Evolutionary conservation across 2,797 vertebrate genomes (phyloP), one percentile per base, ranked within the genome.

Genomic region (Diplodus sargus): DNA sequence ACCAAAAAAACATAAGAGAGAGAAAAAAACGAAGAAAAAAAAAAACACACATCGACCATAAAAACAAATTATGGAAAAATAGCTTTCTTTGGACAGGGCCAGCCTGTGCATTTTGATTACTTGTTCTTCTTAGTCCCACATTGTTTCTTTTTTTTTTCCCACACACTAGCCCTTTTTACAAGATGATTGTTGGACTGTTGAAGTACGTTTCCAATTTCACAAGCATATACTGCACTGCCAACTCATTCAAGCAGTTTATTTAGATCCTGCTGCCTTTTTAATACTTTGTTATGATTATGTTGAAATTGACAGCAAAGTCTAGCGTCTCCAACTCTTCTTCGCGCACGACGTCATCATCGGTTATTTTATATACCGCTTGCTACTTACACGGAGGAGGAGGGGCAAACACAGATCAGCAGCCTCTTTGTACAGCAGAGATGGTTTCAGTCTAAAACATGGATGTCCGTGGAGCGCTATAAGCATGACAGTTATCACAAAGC

Each of bases 11-110:
- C 34, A 39, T 9, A 39, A 39, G 34, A 39, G 34, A 39, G 34
- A 39, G 47, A 45, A 25, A 34, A 6, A 58, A 52, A 30, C 64
- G 78, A 58, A 77, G 61, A 75, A 54, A 42, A 42, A 43, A 59
- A 43, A 53, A 74, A 89, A 83, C 57, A 83, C 59, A 74, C 71
- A 83, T 79, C 23, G 81, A 87, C 57, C 64, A 69, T 51, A 79
- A 49, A 73, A 82, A 83, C 70, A 52, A 83, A 85, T 17, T 79
- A 93, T 92, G 91, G 86, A 95, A 93, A 94, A 93, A 95, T 94
- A 93, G 82, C 92, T 90, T 93, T 93, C 88, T 91, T 92, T 92
- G 83, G 90, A 95, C 95, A 96, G 95, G 95, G 87, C 95, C 95
- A 95, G 95, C 95, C 95, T 95, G 95, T 94, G 91, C 87, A 80